These are phyloP conservation scores for Syngnathus floridae DNA, from an alignment of 2,113 vertebrate species.

Conservation along the genomic window DNA sequence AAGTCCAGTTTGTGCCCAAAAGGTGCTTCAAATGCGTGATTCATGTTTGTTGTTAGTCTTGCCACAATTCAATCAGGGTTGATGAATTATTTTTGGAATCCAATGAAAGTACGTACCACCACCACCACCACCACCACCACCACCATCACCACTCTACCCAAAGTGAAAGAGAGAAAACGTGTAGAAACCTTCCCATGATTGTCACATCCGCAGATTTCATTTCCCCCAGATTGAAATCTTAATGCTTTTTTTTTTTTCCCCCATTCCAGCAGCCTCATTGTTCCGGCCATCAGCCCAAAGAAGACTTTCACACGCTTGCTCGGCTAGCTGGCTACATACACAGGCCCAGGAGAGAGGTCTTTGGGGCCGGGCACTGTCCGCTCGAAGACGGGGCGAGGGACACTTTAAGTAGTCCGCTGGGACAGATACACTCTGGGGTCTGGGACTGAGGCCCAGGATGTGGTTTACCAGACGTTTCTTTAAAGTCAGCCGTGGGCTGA, in stretches of 20 bases:
- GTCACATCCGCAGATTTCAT: constrained; percentile 3
- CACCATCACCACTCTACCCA: constrained; percentile 33
- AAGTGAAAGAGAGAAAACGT: constrained; percentile 13
- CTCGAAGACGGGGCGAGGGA: constrained; percentile 66
- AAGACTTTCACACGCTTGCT: constrained; percentile 16
- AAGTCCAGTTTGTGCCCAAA: neutral
- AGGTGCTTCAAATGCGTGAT: constrained; percentile 15
- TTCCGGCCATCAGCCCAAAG: constrained; percentile 24
- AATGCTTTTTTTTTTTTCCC: neutral
- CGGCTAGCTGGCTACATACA: constrained; percentile 75
- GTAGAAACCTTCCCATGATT: neutral
- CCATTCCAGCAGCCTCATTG: constrained; percentile 11
- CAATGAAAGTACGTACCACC: constrained; percentile 15
- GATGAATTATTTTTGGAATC: neutral
- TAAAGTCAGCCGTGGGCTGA: constrained; percentile 83
- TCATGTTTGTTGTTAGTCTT: constrained; percentile 1
- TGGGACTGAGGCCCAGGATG: constrained; percentile 85
- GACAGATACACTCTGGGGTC: constrained; percentile 79
- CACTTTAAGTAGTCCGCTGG: constrained; percentile 79
- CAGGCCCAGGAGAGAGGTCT: constrained; percentile 93
- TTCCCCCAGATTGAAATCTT: constrained; percentile 24
- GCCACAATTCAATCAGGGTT: constrained; percentile 14
- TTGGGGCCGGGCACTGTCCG: constrained; percentile 75
- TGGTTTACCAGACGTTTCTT: constrained; percentile 92
- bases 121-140: constrained; percentile 14